Base-by-base conservation (phyloP, 2,888 invertebrate species). In the Sympetrum striolatum region DNA sequence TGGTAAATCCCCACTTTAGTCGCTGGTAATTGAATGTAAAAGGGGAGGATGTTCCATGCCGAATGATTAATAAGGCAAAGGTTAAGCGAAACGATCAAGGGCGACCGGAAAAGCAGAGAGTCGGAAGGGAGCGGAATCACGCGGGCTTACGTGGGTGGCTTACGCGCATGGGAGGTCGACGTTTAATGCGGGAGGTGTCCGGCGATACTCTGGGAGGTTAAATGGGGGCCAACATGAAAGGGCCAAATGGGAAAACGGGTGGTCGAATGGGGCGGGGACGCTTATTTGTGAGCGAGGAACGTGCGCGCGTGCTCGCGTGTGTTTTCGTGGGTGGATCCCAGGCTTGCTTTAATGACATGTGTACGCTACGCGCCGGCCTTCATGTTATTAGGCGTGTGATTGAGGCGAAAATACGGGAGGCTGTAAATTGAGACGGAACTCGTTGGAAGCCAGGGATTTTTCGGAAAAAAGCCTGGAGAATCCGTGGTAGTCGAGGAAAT, bases 61-160 rank as follows among this genome's bases (percentile, higher is more conserved):
- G 86, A 64, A 86, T 86, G 86, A 86, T 86, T 86, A 86, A 86
- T 86, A 86, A 86, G 86, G 86, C 86, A 86, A 60, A 86, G 86
- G 86, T 86, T 86, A 86, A 86, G 60, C 86, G 86, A 64, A 60
- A 53, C 35, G 86, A 86, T 64, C 86, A 86, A 86, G 86, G 86
- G 86, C 86, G 64, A 37, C 80, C 80, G 80, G 37, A 44, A 37
- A 80, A 39, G 15, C 39, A 81, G 81, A 81, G 31, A 18, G n/a
- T 22, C 37, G 12, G 48, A n/a, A 35, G 25, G 53, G 82, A 12
- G 14, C 8, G 31, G 22, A 8, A 37, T 58, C 22, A n/a, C 18
- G 37, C 60, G 37, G 82, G 35, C 31, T 60, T 73, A 73, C 73
- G 73, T 73, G 73, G 73, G 73, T 73, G 73, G 73, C 64, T 22